Evolutionary conservation across 2,113 vertebrate genomes (phyloP).

Genomic region (Trogon melanurus): DNA sequence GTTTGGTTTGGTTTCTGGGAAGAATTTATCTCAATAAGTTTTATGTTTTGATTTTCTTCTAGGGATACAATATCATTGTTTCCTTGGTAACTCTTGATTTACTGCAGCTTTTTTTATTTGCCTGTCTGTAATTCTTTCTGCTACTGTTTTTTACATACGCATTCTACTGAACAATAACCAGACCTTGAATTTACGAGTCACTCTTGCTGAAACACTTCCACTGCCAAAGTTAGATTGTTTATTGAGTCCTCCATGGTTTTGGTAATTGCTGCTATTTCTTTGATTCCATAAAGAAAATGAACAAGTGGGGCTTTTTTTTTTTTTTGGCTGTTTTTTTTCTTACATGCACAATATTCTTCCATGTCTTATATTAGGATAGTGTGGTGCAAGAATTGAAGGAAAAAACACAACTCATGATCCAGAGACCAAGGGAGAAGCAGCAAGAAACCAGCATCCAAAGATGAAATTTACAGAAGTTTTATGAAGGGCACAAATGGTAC

Average conservation of each 20-base stretch:
- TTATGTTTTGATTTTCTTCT: neutral
- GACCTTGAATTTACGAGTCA: neutral
- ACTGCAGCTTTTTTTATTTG: neutral
- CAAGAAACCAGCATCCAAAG: neutral
- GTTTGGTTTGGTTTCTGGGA: neutral
- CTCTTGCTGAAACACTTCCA: neutral
- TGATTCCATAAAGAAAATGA: neutral
- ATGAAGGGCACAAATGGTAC: neutral
- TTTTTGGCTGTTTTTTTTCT: neutral
- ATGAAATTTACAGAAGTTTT: neutral
- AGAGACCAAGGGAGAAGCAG: neutral
- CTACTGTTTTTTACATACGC: neutral
- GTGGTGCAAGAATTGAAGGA: neutral
- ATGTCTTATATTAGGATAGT: neutral
- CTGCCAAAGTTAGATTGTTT: neutral
- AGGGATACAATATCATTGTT: neutral
- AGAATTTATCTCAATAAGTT: neutral
- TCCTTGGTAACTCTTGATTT: neutral
- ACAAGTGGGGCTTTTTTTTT: rapidly evolving
- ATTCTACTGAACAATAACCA: neutral
- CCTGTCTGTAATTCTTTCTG: neutral
- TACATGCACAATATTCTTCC: neutral
- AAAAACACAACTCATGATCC: neutral
- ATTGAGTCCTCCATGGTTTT: neutral
- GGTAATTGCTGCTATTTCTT: neutral